Evolutionary conservation across 2,888 invertebrate genomes (phyloP).

Genomic region (Hypomecis punctinalis): DNA sequence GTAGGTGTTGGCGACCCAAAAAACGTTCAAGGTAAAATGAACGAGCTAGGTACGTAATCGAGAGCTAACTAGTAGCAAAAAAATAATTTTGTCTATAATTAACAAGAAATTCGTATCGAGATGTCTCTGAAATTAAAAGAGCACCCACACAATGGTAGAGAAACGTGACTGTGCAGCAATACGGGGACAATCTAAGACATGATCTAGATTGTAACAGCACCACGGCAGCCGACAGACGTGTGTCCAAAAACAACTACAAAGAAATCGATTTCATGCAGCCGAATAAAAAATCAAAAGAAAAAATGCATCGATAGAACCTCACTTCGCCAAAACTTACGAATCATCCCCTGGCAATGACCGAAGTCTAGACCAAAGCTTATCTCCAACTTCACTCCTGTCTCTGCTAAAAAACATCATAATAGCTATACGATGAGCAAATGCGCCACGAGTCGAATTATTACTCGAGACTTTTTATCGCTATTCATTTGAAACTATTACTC

Average conservation of each 20-base stretch:
- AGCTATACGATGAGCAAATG: conserved; percentile 71
- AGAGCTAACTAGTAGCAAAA: conserved; percentile 51
- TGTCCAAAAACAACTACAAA: conserved; percentile 76
- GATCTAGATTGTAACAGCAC: conserved; percentile 80
- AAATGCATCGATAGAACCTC: conserved; percentile 70
- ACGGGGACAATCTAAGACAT: conserved; percentile 78
- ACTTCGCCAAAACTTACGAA: conserved; percentile 68
- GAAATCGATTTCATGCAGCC: conserved; percentile 75
- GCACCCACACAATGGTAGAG: conserved; percentile 70
- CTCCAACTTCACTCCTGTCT: conserved; percentile 55
- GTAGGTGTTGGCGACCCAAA: conserved; percentile 56
- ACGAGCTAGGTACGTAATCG: conserved; percentile 39
- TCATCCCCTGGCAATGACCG: conserved; percentile 82
- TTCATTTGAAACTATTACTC: conserved; percentile 67
- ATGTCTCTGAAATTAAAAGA: conserved; percentile 72
- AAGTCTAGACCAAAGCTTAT: conserved; percentile 69
- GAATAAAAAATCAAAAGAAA: conserved; percentile 63
- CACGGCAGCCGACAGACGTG: conserved; percentile 71
- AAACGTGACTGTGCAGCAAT: conserved; percentile 77
- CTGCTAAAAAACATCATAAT: conserved; percentile 66
- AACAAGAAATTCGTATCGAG: conserved; percentile 71
- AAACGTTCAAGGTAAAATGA: conserved; percentile 60
- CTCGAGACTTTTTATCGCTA: conserved; percentile 62
- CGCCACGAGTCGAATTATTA: conserved; percentile 51
- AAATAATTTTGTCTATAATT: conserved; percentile 71